Evolutionary conservation across 2,888 invertebrate species (phyloP), one percentile per base, ranked within the genome.

Genomic region (Hemaris fuciformis): DNA sequence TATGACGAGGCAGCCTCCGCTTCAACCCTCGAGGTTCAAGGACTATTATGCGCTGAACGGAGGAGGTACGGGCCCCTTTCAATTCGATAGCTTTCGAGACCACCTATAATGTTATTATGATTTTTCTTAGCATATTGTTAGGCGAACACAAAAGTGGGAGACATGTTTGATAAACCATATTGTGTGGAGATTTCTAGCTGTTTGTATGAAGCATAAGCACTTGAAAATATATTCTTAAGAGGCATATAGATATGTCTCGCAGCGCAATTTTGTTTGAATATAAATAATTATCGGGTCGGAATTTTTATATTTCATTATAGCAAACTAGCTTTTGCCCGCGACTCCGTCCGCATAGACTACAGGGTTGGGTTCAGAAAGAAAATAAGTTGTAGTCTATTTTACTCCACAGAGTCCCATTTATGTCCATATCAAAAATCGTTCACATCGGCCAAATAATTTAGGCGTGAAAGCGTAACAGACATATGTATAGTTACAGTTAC

Each of bases 41-140:
- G 53, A 53, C 53, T 10, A 31, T 53, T 53, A 22, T 22, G 18
- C 18, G 27, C n/a, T 23, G 48, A 15, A 1, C 31, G 10, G 31
- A 31, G 53, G 18, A 31, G 15, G 27, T 15, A 13, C 48, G 48
- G 48, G 8, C 31, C 18, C 22, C 15, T 25, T 46, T 20, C 23
- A 59, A 48, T 53, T 56, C 41, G 15, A 59, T 43, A 59, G 59
- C 23, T 31, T 53, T 34, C 3, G 22, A 34, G n/a, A 38, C 31
- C 5, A 22, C 57, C 38, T 23, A 38, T 42, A 53, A 31, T 31
- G 10, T 31, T 53, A 31, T 18, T 53, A 53, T 31, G 53, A 31
- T 53, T 53, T 46, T 53, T 53, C 53, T 31, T 27, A 53, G 18
- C 18, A 53, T 53, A 53, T 53, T 53, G 53, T 53, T 53, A 15